Percentiles rank a stretch among this genome's conserved stretches.
These are phyloP conservation scores for Neopipo cinnamomea DNA, from an alignment of 2,113 vertebrate genomes.

Conservation along the genomic window DNA sequence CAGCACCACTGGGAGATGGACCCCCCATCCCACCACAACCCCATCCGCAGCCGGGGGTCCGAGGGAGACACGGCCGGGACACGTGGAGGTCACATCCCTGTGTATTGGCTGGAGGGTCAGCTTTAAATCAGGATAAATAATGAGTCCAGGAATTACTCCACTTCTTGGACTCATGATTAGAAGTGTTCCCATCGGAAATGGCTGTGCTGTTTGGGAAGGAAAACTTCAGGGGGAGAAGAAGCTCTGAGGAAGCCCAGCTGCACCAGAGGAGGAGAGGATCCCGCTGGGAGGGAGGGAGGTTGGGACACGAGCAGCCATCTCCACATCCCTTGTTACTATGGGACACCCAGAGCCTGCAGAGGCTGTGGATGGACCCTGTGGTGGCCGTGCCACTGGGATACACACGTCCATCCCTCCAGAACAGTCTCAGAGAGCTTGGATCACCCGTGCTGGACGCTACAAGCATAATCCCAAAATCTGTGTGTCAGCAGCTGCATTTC, in stretches of 20 bases:
- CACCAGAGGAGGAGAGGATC: neutral
- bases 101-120: neutral
- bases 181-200: neutral
- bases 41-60: neutral
- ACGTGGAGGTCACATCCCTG: neutral
- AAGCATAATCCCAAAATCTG: neutral
- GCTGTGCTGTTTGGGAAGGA: neutral
- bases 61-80: neutral
- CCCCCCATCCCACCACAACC: neutral
- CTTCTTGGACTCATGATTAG: neutral
- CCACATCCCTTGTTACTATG: neutral
- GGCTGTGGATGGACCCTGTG: rapidly evolving
- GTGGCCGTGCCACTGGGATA: rapidly evolving
- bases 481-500: neutral
- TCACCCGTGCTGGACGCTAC: neutral
- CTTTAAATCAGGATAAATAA: neutral
- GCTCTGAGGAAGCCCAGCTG: constrained; percentile 48
- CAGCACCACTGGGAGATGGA: neutral
- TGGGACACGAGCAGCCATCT: rapidly evolving
- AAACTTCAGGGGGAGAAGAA: constrained; percentile 8
- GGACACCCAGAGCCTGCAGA: neutral
- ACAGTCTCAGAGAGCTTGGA: neutral
- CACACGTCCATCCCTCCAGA: rapidly evolving
- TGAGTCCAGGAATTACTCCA: neutral
- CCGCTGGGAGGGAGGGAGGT: neutral